Conservation (phyloP, 1,140 invertebrate genomes). For the Drosophila sechellia region DNA sequence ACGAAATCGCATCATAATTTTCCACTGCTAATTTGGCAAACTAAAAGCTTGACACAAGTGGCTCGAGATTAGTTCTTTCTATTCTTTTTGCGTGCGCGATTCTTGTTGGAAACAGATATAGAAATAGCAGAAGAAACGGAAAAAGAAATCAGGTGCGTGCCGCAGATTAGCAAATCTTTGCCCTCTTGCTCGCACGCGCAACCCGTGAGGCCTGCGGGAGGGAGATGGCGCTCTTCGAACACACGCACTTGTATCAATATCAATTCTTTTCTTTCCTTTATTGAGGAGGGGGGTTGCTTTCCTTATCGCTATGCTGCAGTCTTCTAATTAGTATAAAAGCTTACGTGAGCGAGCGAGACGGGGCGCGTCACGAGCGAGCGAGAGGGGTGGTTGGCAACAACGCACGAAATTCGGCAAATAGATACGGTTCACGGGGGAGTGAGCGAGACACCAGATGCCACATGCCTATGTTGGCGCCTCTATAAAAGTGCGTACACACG, state of each 20-base stretch:
- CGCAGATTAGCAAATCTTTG: constrained; percentile 45
- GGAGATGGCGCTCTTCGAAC: constrained; percentile 2
- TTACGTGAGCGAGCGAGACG: constrained; percentile 4
- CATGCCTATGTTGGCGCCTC: constrained; percentile 40
- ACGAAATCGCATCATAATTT: constrained; percentile 29
- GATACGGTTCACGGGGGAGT: constrained; percentile 14
- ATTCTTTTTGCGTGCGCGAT: constrained; percentile 4
- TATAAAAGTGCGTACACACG: not conserved
- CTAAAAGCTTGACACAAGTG: constrained; percentile 46
- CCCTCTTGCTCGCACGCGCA: constrained; percentile 4
- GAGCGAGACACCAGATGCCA: constrained; percentile 17
- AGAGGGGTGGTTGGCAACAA: constrained; percentile 41
- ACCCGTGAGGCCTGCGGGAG: constrained; percentile 1
- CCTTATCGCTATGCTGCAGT: constrained; percentile 25
- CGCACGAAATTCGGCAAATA: constrained; percentile 17
- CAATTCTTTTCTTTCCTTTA: not conserved
- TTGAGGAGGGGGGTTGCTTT: not conserved
- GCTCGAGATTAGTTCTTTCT: constrained; percentile 32
- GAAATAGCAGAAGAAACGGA: constrained; percentile 25
- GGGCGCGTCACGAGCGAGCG: constrained; percentile 49
- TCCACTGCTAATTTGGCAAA: constrained; percentile 46
- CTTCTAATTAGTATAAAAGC: constrained; percentile 49
- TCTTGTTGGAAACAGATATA: constrained; percentile 20
- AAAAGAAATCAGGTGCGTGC: constrained; percentile 56
- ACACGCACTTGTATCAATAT: constrained; percentile 52